phyloP scores from a whole-genome alignment of 2,113 vertebrate species.

The Cyprinodon brontotheroides region DNA sequence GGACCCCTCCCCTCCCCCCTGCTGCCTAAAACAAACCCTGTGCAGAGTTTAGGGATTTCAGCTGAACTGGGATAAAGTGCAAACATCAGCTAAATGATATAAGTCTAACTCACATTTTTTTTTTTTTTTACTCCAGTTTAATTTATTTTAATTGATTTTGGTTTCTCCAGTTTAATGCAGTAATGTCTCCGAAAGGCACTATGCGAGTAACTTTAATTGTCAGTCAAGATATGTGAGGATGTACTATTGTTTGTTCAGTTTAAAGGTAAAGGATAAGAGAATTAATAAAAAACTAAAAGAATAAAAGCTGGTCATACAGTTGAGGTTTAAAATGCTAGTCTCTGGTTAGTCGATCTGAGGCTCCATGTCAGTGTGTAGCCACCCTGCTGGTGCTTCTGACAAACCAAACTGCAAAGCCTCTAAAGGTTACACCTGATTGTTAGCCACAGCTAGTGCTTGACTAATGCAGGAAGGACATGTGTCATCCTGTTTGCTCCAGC shows the following conservation, averaged over 20 bases:
- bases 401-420: too few relatives aligned
- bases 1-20: constrained; percentile 70
- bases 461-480: background rate
- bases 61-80: constrained; percentile 15
- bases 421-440: too few relatives aligned
- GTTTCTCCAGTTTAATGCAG: too few relatives aligned
- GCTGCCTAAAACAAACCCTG: constrained; percentile 29
- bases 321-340: background rate
- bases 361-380: too few relatives aligned
- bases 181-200: too few relatives aligned
- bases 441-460: too few relatives aligned
- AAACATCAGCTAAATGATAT: constrained; percentile 15
- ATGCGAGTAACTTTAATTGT: background rate
- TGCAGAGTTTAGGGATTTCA: constrained; percentile 44
- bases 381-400: too few relatives aligned
- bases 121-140: constrained; percentile 34
- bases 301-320: background rate
- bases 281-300: background rate
- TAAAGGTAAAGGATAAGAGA: background rate
- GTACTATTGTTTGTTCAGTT: background rate
- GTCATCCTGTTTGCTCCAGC: background rate
- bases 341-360: too few relatives aligned
- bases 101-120: constrained; percentile 4
- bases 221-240: background rate
- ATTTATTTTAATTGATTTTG: background rate